Evolutionary conservation across 2,888 invertebrate genomes (phyloP), one percentile per base, ranked within the genome.

Genomic region (Tipula lateralis): DNA sequence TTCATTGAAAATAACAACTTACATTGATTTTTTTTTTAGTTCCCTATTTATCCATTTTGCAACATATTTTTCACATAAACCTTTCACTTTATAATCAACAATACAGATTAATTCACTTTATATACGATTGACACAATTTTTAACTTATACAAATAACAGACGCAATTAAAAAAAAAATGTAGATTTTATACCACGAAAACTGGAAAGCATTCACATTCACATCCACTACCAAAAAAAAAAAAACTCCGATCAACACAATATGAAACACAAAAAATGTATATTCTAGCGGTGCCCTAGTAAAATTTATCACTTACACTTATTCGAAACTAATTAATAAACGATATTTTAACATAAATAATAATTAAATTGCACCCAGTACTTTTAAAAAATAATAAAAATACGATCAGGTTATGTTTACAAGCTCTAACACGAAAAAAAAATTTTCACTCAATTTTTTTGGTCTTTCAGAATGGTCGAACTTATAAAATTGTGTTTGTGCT

Each of bases 381-480:
- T 19, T 66, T 66, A 66, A 66, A 44, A 66, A 66, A 66, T 66
- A 66, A 66, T 66, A 66, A 24, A 66, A 66, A 66, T 66, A 66
- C 66, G 66, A 24, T 82, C 82, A 82, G 82, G 82, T 82, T 82
- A 82, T 82, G 82, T 82, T 82, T 82, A 82, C 82, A 82, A 82
- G 82, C 82, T 16, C 82, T 66, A 82, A 82, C 82, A 66, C 66
- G 66, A 66, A 66, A 82, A 29, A 81, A 66, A 30, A 29, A 82
- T 30, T 82, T 82, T 82, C 82, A 82, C 82, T 82, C 82, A 82
- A 82, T 66, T 66, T 66, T 66, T 66, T 66, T n/a, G 44, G n/a
- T 9, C 24, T 66, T 66, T 24, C 2, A 2, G 9, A 66, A 66
- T 66, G 66, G 66, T 66, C 66, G 66, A 66, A 66, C 19, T 19